Percentiles rank a stretch among this genome's conserved stretches.
phyloP scores from a whole-genome alignment of 2,888 invertebrate species.

The Diogma glabrata region DNA sequence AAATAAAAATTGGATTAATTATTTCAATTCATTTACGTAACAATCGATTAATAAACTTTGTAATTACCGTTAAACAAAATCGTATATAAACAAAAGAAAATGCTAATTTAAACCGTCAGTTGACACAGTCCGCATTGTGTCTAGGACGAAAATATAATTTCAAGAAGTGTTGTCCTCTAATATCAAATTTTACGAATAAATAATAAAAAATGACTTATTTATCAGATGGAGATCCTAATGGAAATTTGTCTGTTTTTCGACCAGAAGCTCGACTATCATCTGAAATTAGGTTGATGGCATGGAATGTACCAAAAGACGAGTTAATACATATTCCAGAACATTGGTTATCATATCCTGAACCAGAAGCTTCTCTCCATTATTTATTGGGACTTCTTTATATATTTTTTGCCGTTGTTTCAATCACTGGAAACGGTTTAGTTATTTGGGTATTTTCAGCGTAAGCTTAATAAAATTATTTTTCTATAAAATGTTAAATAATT shows the following conservation, averaged over 20 bases:
- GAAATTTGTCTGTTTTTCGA: constrained; percentile 16
- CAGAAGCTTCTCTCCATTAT: constrained; percentile 70
- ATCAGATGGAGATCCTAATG: constrained; percentile 8
- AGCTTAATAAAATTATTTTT: constrained; percentile 13
- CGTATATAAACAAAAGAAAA: too few relatives aligned
- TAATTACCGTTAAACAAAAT: too few relatives aligned
- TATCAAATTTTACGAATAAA: too few relatives aligned
- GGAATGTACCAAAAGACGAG: constrained; percentile 67
- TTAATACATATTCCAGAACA: constrained; percentile 66
- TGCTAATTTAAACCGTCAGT: too few relatives aligned
- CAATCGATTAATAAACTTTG: too few relatives aligned
- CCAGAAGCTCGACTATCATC: constrained; percentile 20
- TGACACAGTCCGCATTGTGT: too few relatives aligned
- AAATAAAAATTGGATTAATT: too few relatives aligned
- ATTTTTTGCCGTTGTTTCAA: constrained; percentile 58
- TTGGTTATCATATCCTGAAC: constrained; percentile 69
- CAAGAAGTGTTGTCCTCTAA: too few relatives aligned
- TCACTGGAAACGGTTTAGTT: constrained; percentile 73
- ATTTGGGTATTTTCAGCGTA: constrained; percentile 61
- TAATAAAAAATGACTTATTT: neutral
- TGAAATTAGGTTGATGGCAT: constrained; percentile 48
- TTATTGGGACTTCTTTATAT: constrained; percentile 65
- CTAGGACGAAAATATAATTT: too few relatives aligned
- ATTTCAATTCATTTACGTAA: too few relatives aligned
- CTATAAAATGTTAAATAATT: neutral